A percentile compares a stretch with the other conserved stretches of the same genome.
Conservation (phyloP, 2,113 vertebrate genomes). For the Oryzias celebensis region DNA sequence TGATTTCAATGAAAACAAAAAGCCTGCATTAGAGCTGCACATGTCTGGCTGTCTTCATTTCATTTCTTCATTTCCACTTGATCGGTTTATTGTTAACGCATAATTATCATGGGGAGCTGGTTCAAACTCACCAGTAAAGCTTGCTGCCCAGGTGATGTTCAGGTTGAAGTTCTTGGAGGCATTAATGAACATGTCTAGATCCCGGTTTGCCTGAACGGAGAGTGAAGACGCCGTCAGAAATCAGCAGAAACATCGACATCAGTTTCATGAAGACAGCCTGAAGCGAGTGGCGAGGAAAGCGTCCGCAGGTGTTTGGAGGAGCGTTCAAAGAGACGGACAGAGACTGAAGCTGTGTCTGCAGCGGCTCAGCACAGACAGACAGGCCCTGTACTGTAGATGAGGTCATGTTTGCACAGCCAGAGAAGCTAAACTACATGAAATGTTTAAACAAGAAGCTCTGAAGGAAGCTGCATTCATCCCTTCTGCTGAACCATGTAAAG, state of each 20-base stretch:
- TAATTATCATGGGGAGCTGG: not conserved
- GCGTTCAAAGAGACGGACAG: constrained; percentile 4
- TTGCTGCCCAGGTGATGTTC: constrained; percentile 97
- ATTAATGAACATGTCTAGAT: constrained; percentile 98
- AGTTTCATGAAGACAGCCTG: not conserved
- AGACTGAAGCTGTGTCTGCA: not conserved
- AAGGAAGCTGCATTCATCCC: no score
- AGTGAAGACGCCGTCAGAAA: not conserved
- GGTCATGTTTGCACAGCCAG: no score
- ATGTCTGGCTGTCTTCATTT: no score
- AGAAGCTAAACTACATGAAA: no score
- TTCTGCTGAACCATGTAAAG: no score
- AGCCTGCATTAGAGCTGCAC: no score
- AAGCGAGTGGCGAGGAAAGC: not conserved
- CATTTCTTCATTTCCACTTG: not conserved
- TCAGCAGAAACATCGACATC: not conserved
- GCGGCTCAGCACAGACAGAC: not conserved
- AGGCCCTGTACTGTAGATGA: no score
- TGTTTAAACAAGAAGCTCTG: no score
- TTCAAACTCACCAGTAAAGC: constrained; percentile 86
- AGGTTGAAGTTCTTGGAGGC: constrained; percentile 99
- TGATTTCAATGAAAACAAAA: no score
- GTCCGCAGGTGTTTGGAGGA: no score
- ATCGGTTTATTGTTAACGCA: no score
- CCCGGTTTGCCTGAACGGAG: constrained; percentile 87